Evolutionary conservation across 2,113 vertebrate genomes (phyloP).

Genomic region (Silurus meridionalis): DNA sequence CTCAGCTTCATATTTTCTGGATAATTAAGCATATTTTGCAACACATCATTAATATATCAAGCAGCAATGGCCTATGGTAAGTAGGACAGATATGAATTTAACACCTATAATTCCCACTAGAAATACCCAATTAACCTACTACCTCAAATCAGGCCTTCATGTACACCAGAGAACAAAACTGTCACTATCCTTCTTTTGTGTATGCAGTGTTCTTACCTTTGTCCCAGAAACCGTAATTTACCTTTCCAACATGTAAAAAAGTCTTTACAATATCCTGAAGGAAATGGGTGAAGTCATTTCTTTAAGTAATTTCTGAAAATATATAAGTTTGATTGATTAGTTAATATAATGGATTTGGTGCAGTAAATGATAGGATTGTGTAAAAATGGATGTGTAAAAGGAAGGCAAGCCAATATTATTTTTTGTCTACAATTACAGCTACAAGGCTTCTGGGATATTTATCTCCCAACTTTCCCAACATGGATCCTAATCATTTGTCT

Average conservation of each 20-base stretch:
- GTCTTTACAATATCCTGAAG: background rate
- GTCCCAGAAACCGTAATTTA: constrained; percentile 35
- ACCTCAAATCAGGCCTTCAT: constrained; percentile 38
- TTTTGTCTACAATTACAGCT: background rate
- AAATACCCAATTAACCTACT: constrained; percentile 53
- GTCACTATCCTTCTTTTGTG: background rate
- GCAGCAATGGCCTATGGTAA: constrained; percentile 27
- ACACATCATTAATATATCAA: constrained; percentile 29
- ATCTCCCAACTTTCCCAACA: background rate
- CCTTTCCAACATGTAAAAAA: background rate
- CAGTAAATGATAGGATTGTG: background rate
- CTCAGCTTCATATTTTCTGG: constrained; percentile 29
- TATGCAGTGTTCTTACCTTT: background rate
- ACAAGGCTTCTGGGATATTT: background rate
- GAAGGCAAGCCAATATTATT: background rate
- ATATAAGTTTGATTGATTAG: background rate
- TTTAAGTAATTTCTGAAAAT: background rate
- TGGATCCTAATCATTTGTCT: background rate
- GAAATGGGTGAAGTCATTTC: too few relatives aligned
- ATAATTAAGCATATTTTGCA: constrained; percentile 39
- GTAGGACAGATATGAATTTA: constrained; percentile 56
- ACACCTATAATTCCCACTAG: constrained; percentile 52
- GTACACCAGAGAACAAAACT: constrained; percentile 19
- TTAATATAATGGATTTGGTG: background rate
- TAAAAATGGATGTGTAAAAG: too few relatives aligned